Base-by-base conservation (phyloP, 2,113 vertebrate species). In the Otus sunia region DNA sequence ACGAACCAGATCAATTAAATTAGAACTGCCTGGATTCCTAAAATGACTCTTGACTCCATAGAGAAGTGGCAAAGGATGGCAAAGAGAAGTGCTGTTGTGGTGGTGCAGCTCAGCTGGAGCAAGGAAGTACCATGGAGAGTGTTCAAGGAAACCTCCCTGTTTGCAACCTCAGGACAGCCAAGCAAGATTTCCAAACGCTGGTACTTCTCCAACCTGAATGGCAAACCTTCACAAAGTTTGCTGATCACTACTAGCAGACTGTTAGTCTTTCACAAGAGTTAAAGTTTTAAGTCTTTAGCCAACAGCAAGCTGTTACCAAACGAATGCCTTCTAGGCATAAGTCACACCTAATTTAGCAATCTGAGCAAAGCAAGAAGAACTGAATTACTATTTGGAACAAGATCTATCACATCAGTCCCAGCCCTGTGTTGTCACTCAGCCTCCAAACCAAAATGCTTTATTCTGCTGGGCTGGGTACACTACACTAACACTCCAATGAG, bases 321-420 rank as follows among this genome's bases (percentile, higher is more conserved):
- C 0, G 5, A 88, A 85, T 79, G 81, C 93, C 94, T 96, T 88
- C 93, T 93, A 89, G 96, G 90, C 90, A 17, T 87, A 96, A 96
- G 69, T 97, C 94, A 92, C 96, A 96, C 95, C 92, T 97, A 94
- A 89, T 94, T 96, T 94, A 95, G 91, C 89, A 97, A 97, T 94
- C 69, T 67, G 84, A 96, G 93, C 87, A 93, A 91, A 90, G 87
- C 81, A 91, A 91, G 62, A 95, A 91, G 62, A 94, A 86, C 71
- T 79, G 80, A 94, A 91, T 96, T 89, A 86, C 45, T 80, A 76
- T 71, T 94, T 97, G 96, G 96, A 96, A 74, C 82, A 62, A 77
- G 85, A 96, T 96, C 94, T 96, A 50, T 91, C 83, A 2, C 77
- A 79, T 64, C 85, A 85, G 92, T 96, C 75, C 67, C 90, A 63